Base-by-base conservation (phyloP, 2,113 vertebrate genomes). In the Syngnathus floridae region DNA sequence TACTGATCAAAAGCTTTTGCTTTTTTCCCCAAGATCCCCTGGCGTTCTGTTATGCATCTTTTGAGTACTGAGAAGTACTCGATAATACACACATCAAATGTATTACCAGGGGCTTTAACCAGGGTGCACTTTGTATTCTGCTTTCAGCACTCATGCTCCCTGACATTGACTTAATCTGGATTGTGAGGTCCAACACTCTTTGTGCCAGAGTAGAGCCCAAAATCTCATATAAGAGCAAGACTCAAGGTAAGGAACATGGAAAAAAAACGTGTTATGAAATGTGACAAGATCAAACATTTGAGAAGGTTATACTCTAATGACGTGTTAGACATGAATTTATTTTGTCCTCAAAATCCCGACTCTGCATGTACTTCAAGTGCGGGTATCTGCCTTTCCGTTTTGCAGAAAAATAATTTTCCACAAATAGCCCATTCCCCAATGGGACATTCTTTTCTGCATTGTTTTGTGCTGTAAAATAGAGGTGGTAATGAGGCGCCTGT, bases 1-100 rank as follows among this genome's bases (percentile, higher is more conserved):
- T 13, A 0, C 71, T 69, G 82, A 85, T 88, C 79, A 84, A 62
- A 84, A 79, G 85, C 85, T 77, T 84, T 87, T 81, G 84, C 84
- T 81, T 69, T 86, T 77, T 3, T 64, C 35, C 76, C 66, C 65
- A 65, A 84, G 75, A 77, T 67, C 64, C 62, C 60, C 71, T 78
- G 76, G 3, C 21, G 21, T 40, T 40, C 19, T 21, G 17, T 57
- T 36, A 37, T 35, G 31, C 8, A 16, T 54, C 16, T 17, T 58
- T 37, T 19, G 56, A 58, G 56, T 19, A 58, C 56, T 17, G 7
- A 37, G 9, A 38, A 38, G 57, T 38, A 5, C 57, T 26, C 51
- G 12, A 54, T 26, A 54, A 54, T 40, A 21, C 37, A 40, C 35
- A 40, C 7, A n/a, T 60, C 14, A n/a, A 38, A 38, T n/a, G 19